Percentiles rank a stretch among this genome's conserved stretches.
phyloP scores from a whole-genome alignment of 2,113 vertebrate species.

The Carollia perspicillata region DNA sequence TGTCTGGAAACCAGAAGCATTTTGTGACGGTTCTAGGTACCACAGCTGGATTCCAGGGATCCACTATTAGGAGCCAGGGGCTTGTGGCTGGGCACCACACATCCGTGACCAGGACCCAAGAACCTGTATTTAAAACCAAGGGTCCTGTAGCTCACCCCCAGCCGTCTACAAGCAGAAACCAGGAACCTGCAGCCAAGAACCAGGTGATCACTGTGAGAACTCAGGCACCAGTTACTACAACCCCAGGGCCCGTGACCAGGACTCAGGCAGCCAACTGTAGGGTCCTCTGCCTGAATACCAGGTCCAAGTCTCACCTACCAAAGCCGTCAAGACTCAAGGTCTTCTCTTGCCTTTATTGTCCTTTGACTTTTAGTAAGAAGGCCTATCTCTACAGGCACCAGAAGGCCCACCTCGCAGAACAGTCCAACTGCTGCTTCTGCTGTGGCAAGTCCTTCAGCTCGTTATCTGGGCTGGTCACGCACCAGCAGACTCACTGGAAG shows the following conservation, averaged over 20 bases:
- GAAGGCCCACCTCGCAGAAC: conserved; percentile 24
- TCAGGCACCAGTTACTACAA: neutral
- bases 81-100: neutral
- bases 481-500: conserved; percentile 45
- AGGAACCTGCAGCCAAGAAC: neutral
- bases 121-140: neutral
- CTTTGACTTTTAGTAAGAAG: conserved; percentile 31
- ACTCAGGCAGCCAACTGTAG: neutral
- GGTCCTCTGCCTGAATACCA: neutral
- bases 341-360: conserved; percentile 40
- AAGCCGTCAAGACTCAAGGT: neutral
- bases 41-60: neutral
- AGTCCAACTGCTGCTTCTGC: neutral
- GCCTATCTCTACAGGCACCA: conserved; percentile 29
- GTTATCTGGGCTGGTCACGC: neutral
- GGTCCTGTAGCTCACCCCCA: neutral
- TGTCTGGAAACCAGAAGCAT: neutral
- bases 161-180: neutral
- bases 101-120: neutral
- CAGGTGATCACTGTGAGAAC: neutral
- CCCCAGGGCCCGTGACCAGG: neutral
- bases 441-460: conserved; percentile 26
- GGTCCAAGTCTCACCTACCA: neutral
- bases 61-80: no score
- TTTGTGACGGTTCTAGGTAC: neutral